Evolutionary conservation across 2,888 invertebrate species (phyloP).

Genomic region (Epistrophe grossulariae): DNA sequence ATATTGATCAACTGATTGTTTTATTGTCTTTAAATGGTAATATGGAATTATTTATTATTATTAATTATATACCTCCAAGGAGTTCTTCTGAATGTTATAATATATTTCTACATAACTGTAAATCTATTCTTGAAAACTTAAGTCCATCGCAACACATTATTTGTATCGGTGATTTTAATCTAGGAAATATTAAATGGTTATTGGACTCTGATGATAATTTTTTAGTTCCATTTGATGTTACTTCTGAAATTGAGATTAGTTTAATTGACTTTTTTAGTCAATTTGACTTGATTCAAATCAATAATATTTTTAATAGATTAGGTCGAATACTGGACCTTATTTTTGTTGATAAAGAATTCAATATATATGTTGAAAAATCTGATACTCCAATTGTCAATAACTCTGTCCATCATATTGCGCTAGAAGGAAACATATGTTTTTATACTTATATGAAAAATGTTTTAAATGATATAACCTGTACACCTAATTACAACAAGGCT

Average conservation of each 20-base stretch:
- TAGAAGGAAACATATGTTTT: neutral
- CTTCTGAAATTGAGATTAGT: neutral
- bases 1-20: neutral
- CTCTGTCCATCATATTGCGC: neutral
- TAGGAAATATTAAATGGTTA: neutral
- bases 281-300: neutral
- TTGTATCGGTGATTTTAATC: neutral
- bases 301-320: neutral
- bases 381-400: neutral
- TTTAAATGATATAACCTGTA: no score
- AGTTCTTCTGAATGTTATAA: neutral
- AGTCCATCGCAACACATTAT: neutral
- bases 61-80: neutral
- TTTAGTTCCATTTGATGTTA: neutral
- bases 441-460: no score
- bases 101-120: neutral
- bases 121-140: conserved; percentile 4
- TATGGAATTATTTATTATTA: neutral
- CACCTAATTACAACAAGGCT: no score
- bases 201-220: neutral
- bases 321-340: neutral
- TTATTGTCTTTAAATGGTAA: no score
- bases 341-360: neutral
- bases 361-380: neutral
- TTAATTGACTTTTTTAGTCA: neutral